phyloP scores from a whole-genome alignment of 2,113 vertebrate species.

The Gopherus evgoodei region DNA sequence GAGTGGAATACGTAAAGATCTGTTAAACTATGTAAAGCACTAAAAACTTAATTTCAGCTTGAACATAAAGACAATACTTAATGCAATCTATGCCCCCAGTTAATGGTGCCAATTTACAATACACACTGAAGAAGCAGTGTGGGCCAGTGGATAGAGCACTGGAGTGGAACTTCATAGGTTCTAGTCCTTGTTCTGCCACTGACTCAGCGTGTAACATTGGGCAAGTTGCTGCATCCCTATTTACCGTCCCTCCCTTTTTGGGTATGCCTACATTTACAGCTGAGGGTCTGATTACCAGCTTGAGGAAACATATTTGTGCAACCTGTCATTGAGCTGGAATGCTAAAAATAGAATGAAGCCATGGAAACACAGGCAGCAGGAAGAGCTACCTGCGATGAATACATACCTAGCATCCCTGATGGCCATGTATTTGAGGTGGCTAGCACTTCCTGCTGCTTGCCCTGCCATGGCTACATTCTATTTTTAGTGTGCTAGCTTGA shows the following conservation, averaged over 20 bases:
- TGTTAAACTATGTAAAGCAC: background rate
- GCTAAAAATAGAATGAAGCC: background rate
- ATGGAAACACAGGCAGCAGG: background rate
- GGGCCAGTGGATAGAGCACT: background rate
- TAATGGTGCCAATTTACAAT: background rate
- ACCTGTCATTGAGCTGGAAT: background rate
- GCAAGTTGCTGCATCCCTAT: background rate
- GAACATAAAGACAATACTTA: background rate
- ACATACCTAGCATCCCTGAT: background rate
- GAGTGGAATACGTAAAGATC: background rate
- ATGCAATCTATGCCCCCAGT: background rate
- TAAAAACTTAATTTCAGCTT: background rate
- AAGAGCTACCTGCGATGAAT: background rate
- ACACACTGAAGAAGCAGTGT: background rate
- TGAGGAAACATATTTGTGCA: background rate
- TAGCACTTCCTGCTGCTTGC: background rate
- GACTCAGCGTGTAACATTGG: background rate
- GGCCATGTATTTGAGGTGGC: background rate
- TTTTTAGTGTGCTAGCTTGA: background rate
- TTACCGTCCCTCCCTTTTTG: background rate
- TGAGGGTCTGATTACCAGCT: background rate
- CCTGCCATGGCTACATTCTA: background rate
- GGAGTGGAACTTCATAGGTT: accelerated
- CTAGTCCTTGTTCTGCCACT: background rate
- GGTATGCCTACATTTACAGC: background rate